Percentiles rank a stretch among this genome's conserved stretches.
phyloP scores from a whole-genome alignment of 1,140 invertebrate genomes.

The Berghia stephanieae region DNA sequence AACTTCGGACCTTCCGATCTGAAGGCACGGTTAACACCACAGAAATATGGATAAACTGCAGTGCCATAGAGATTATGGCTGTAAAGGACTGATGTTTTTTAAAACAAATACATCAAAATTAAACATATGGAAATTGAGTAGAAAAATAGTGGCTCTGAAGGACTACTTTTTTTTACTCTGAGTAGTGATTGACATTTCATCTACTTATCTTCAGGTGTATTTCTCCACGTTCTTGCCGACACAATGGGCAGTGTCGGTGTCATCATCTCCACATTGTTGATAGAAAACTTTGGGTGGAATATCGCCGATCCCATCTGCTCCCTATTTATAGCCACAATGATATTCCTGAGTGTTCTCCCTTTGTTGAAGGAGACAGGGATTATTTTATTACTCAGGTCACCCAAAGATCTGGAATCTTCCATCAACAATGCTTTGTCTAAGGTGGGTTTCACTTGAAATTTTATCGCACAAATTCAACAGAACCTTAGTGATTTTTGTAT shows the following conservation, averaged over 20 bases:
- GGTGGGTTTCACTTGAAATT: constrained; percentile 27
- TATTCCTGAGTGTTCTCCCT: constrained; percentile 72
- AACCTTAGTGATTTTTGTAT: background rate
- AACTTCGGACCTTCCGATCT: too few relatives aligned
- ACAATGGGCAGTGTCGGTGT: constrained; percentile 75
- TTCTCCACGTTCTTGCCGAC: constrained; percentile 74
- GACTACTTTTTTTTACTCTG: background rate
- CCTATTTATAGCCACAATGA: constrained; percentile 72
- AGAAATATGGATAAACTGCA: too few relatives aligned
- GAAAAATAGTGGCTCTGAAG: too few relatives aligned
- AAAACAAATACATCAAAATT: too few relatives aligned
- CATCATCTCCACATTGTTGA: constrained; percentile 73
- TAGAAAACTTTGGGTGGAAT: constrained; percentile 73
- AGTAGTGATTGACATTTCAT: background rate
- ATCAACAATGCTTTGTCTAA: constrained; percentile 39
- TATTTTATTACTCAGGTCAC: constrained; percentile 67
- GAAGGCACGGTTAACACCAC: too few relatives aligned
- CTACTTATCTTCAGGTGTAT: constrained; percentile 70
- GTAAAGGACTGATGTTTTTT: too few relatives aligned
- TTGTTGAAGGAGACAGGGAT: constrained; percentile 70
- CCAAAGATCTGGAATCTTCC: constrained; percentile 49
- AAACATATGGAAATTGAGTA: too few relatives aligned
- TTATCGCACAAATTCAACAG: background rate
- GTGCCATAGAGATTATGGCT: too few relatives aligned
- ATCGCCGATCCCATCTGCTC: constrained; percentile 76